Conservation (phyloP, 2,113 vertebrate genomes). For the Muscicapa adusta region DNA sequence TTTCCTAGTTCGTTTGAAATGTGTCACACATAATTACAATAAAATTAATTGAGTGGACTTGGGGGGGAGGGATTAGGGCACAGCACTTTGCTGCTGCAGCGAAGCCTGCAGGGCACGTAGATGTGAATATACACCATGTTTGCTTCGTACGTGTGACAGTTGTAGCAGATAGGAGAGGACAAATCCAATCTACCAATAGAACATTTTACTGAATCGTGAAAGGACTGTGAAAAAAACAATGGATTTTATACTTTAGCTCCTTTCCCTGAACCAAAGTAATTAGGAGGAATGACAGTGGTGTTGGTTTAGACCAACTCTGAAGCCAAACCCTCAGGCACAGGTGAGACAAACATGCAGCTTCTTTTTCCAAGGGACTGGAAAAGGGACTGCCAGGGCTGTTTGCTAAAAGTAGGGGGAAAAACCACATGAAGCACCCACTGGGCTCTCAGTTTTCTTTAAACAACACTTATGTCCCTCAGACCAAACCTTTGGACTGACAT, state of each 20-base stretch:
- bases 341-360: neutral
- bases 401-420: neutral
- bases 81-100: slow-evolving; percentile 60
- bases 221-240: neutral
- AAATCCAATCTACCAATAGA: slow-evolving; percentile 43
- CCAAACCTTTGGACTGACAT: neutral
- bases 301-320: neutral
- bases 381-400: neutral
- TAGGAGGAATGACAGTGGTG: neutral
- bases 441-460: slow-evolving; percentile 20
- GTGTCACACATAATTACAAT: slow-evolving; percentile 71
- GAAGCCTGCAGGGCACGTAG: slow-evolving; percentile 49
- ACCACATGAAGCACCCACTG: neutral
- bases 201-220: slow-evolving; percentile 49
- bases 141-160: slow-evolving; percentile 57
- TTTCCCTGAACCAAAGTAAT: neutral
- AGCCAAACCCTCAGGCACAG: neutral
- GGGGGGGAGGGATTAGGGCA: slow-evolving; percentile 53
- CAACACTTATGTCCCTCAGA: neutral
- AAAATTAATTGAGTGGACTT: slow-evolving; percentile 43
- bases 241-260: neutral
- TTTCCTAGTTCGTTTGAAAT: slow-evolving; percentile 70
- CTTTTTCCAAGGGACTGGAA: neutral
- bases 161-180: slow-evolving; percentile 26
- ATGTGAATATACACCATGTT: slow-evolving; percentile 46